phyloP scores from a whole-genome alignment of 2,797 vertebrate genomes.

The Hapalemur alaotrensis region DNA sequence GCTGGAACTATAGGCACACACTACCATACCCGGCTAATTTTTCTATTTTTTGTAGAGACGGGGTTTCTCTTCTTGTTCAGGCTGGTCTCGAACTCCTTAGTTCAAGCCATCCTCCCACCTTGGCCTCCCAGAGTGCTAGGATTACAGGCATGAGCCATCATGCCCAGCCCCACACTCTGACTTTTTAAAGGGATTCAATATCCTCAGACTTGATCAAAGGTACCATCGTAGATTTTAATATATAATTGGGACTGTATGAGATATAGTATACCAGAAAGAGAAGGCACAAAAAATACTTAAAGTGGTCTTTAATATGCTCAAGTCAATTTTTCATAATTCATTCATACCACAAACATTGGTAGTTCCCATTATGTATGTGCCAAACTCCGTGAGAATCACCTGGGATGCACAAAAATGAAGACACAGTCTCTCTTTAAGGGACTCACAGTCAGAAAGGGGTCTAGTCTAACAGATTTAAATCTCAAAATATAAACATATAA shows the following conservation, averaged over 20 bases:
- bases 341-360: background rate
- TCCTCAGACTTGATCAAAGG: background rate
- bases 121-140: background rate
- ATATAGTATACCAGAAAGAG: background rate
- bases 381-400: background rate
- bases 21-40: background rate
- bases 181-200: slow-evolving; percentile 24
- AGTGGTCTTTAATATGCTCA: background rate
- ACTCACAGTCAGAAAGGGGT: background rate
- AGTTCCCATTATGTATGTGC: background rate
- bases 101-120: background rate
- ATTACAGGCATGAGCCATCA: background rate
- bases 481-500: background rate
- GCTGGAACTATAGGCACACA: background rate
- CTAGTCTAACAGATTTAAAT: background rate
- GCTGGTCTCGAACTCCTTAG: background rate
- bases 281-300: background rate
- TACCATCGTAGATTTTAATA: background rate
- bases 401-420: background rate
- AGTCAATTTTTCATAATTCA: background rate
- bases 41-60: background rate
- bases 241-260: background rate
- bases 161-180: background rate
- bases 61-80: background rate
- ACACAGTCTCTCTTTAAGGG: background rate